These are phyloP conservation scores for Eolophus roseicapilla DNA, from an alignment of 2,113 vertebrate species.

Conservation along the genomic window DNA sequence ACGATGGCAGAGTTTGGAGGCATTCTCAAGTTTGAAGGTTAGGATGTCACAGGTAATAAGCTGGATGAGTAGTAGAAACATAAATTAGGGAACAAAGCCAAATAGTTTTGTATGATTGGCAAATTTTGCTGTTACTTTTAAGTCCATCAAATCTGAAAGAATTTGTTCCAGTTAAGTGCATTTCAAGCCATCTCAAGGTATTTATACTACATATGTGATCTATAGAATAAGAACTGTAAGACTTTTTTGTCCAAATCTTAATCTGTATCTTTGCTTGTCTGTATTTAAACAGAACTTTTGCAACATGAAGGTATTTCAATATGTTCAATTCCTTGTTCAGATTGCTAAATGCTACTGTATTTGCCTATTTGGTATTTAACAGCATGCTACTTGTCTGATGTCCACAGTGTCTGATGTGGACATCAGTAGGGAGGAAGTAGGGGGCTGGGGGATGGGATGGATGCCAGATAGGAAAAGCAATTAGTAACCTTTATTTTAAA, in stretches of 20 bases:
- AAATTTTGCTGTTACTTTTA: neutral
- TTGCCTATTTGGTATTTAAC: neutral
- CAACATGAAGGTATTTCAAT: neutral
- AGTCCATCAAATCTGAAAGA: neutral
- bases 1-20: neutral
- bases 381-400: neutral
- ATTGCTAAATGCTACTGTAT: neutral
- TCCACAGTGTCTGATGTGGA: neutral
- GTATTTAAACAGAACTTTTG: neutral
- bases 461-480: fast-evolving
- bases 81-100: neutral
- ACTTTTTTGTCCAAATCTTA: neutral
- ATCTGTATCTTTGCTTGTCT: neutral
- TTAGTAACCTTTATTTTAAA: neutral
- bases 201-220: neutral
- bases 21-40: neutral
- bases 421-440: neutral
- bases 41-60: neutral
- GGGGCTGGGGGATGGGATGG: fast-evolving
- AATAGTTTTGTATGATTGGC: neutral
- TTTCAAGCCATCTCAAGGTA: neutral
- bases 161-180: neutral
- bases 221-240: neutral
- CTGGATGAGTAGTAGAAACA: neutral
- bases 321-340: neutral